Evolutionary conservation across 2,888 invertebrate species (phyloP), one percentile per base, ranked within the genome.

Genomic region (Emmelina monodactyla): DNA sequence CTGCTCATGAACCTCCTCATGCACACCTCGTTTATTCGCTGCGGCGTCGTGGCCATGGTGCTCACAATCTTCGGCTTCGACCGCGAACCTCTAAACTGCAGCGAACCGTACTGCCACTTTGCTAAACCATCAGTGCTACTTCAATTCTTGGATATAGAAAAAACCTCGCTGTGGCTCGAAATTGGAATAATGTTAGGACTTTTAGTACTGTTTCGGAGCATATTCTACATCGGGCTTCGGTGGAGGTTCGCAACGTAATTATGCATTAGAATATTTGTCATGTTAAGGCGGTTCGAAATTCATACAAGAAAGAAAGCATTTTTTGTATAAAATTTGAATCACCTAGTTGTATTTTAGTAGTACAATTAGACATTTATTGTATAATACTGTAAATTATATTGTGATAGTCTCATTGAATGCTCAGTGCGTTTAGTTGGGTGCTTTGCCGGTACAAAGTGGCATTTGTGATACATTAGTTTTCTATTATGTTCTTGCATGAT

Each of bases 11-110:
- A 83, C 55, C 60, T 83, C 3, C 44, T 86, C 2, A 86, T 87
- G 84, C 85, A 85, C 55, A 78, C 82, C 3, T 87, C 87, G 14
- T 88, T 85, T 61, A 81, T 88, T 43, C 76, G 88, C 13, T 84
- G 86, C 43, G 86, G 86, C 1, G 83, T 86, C 2, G 85, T 86
- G 10, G 84, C 85, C 1, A 67, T 87, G 55, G 76, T 86, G 0
- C 55, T 87, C 2, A 81, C 84, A 0, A 76, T 87, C 3, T 88
- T 87, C 53, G 87, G 88, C 5, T 84, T 85, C 42, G 79, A 79
- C 35, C 68, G 88, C 9, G 63, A 71, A 28, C 72, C 76, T 2
- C 55, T 88, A 3, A 68, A 82, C 2, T 88, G 88, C 49, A 55
- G 68, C 10, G 84, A 85, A 1, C 62, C 85, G 16, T 87, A 87